Evolutionary conservation across 1,140 invertebrate genomes (phyloP).

Genomic region (Sweltsa coloradensis): DNA sequence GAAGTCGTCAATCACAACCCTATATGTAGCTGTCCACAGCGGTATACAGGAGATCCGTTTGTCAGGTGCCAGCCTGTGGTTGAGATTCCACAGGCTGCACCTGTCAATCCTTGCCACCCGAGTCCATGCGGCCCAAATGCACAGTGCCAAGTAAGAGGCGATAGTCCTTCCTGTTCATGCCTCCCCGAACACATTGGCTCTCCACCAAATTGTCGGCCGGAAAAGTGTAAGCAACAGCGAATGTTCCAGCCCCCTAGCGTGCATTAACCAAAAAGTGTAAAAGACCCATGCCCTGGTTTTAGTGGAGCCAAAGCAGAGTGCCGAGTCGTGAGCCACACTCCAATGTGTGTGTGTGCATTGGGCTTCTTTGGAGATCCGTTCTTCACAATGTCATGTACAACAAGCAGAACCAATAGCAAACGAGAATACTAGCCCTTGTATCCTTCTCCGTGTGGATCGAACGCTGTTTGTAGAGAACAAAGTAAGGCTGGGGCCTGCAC

Average conservation of each 20-base stretch:
- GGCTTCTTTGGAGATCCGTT: conserved; percentile 33
- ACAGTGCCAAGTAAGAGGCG: conserved; percentile 33
- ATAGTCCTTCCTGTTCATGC: conserved; percentile 21
- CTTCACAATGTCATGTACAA: conserved; percentile 31
- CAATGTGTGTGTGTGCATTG: conserved; percentile 28
- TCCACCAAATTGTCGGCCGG: conserved; percentile 23
- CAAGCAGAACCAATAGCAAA: conserved; percentile 20
- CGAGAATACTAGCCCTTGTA: conserved; percentile 18
- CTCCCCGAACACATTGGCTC: conserved; percentile 24
- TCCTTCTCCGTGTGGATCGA: conserved; percentile 42
- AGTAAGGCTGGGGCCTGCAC: conserved; percentile 28
- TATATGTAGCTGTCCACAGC: conserved; percentile 38
- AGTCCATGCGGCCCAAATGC: conserved; percentile 42
- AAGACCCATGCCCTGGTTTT: conserved; percentile 26
- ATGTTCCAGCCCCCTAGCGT: conserved; percentile 21
- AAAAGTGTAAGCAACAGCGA: conserved; percentile 25
- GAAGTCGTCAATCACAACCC: conserved; percentile 41
- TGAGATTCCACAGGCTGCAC: conserved; percentile 18
- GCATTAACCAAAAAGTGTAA: conserved; percentile 27
- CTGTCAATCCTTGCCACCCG: conserved; percentile 36
- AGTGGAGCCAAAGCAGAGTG: conserved; percentile 31
- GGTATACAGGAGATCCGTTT: conserved; percentile 43
- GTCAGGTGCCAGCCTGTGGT: conserved; percentile 33
- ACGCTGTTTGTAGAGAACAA: conserved; percentile 30
- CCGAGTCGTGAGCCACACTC: conserved; percentile 26